Evolutionary conservation across 2,113 vertebrate genomes (phyloP), one percentile per base, ranked within the genome.

Genomic region (Sebastes schlegelii): DNA sequence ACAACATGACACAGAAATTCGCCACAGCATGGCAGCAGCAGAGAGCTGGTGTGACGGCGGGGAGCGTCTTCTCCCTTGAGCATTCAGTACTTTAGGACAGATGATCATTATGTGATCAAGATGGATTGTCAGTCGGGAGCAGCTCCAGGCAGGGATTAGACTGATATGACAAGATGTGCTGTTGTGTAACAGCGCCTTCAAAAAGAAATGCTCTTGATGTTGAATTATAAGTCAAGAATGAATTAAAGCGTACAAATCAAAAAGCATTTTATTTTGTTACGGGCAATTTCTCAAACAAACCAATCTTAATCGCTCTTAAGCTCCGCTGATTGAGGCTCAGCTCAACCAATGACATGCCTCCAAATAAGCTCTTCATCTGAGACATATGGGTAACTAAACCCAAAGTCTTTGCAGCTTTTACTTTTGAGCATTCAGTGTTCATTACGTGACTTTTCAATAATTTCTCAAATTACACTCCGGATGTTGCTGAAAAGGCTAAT

Each of bases 31-130:
- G 52, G 61, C 51, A 65, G 60, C 42, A 57, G 17, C 12, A 21
- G 52, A 17, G 62, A 60, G 12, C 9, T 0, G 8, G 6, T 9
- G 26, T 51, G 42, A 23, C 1, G 19, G 11, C 4, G 0, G 23
- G 26, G 17, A 69, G 43, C 6, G 7, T 72, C 17, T 4, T 57
- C 23, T 63, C 40, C 23, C 45, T 55, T 23, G 13, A 66, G 43
- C n/a, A 3, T 42, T 60, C 43, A 16, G 11, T 7, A 1, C 16
- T n/a, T 34, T 16, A 62, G 34, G 10, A 61, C 46, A 75, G 65
- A 75, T 16, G 12, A 77, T 84, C 60, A 60, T 81, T 65, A 48
- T 58, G 67, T 63, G 62, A 80, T 76, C 51, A 74, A 10, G 58
- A 43, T 70, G 74, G 63, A 65, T 21, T 43, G 63, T 77, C 74